Percentiles rank a stretch among this genome's conserved stretches.
Conservation (phyloP, 2,113 vertebrate genomes). For the Hydrolagus affinis region DNA sequence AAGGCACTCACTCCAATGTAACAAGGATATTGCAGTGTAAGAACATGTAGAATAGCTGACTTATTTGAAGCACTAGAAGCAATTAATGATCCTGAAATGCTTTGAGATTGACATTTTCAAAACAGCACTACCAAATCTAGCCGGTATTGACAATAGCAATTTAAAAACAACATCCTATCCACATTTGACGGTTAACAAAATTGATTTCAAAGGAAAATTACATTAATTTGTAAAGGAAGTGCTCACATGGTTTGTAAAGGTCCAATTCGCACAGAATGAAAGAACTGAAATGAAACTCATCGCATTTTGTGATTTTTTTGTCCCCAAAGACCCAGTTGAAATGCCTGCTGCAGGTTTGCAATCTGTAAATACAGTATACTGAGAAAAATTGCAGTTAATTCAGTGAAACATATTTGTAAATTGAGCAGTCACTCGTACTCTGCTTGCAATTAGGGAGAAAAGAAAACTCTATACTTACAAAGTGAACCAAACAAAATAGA, state of each 20-base stretch:
- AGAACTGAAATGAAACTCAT: not conserved
- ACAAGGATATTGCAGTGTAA: not conserved
- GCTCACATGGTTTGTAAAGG: not conserved
- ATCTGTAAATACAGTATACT: not conserved
- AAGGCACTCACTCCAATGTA: not conserved
- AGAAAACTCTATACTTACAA: not conserved
- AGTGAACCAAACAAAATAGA: not conserved
- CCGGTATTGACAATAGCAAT: not conserved
- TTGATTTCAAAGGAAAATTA: not conserved
- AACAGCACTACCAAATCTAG: not conserved
- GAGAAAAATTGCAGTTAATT: not conserved
- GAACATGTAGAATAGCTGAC: not conserved
- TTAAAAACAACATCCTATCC: not conserved
- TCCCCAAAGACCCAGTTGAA: not conserved
- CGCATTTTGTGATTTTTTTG: not conserved
- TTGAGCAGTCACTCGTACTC: not conserved
- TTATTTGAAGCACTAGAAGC: not conserved
- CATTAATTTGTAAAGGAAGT: not conserved
- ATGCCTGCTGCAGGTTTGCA: not conserved
- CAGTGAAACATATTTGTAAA: not conserved
- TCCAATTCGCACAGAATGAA: not conserved
- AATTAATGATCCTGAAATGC: not conserved
- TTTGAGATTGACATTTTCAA: not conserved
- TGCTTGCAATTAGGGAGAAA: not conserved
- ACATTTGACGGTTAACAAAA: not conserved